Base-by-base conservation (phyloP, 2,888 invertebrate genomes). In the Athalia rosae region DNA sequence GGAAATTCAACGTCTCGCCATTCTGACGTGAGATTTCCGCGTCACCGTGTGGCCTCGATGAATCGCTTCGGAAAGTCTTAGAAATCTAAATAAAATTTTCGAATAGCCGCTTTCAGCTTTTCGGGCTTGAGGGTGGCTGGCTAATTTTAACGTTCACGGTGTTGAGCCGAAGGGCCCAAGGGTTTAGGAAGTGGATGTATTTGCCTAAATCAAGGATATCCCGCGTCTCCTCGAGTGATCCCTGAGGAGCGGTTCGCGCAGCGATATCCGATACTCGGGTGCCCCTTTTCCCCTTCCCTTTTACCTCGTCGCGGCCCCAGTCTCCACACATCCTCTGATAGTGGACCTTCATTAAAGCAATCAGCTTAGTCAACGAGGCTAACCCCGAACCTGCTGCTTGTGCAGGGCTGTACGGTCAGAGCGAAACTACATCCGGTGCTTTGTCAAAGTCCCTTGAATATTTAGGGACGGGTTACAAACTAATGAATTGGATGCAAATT, bases 271-370 rank as follows among this genome's bases (percentile, higher is more conserved):
- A 67, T 50, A 67, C 67, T 53, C 41, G 11, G 8, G 5, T 50
- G 11, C 48, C 28, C 67, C 4, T 15, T 28, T 28, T 50, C 11
- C 66, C 7, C 28, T 28, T 28, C 28, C 28, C 28, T 2, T 2
- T 2, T 2, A 28, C 28, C 28, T 28, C 28, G 28, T 28, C 28
- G 28, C 2, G 62, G 62, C 62, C 13, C 62, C 28, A 28, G 8
- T 13, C 62, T 45, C 61, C 73, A 73, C 61, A 73, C 59, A 73
- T 61, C 73, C 73, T 47, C 59, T 41, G 58, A 59, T 59, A 59
- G 73, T 59, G 73, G 73, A 73, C 73, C 73, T 73, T 73, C 73
- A 56, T 76, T 76, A 76, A 63, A 45, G 76, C 76, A 76, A 76
- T 76, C 76, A 63, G 76, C 76, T 76, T 76, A 76, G 67, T 50